Percentiles rank a stretch among this genome's conserved stretches.
Conservation (phyloP, 2,888 invertebrate genomes). For the Baccha elongata region DNA sequence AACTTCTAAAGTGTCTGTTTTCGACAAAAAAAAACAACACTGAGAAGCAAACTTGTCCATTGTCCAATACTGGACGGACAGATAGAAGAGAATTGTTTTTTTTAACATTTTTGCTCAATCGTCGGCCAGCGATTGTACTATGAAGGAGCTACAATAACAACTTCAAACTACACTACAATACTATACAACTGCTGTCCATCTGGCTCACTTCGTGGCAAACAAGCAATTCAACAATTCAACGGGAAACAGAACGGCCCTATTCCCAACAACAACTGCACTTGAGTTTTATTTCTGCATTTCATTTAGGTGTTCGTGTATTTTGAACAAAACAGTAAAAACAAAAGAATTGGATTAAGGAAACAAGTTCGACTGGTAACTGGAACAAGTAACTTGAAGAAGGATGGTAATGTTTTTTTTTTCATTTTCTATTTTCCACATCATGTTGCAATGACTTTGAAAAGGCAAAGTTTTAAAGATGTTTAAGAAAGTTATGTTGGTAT, state of each 20-base stretch:
- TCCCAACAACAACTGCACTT: constrained; percentile 51
- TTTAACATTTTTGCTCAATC: constrained; percentile 31
- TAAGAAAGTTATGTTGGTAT: no score
- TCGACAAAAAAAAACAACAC: constrained; percentile 27
- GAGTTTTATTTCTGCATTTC: constrained; percentile 65
- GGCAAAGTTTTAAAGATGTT: background rate
- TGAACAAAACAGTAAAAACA: constrained; percentile 53
- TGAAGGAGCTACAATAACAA: constrained; percentile 25
- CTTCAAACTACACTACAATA: constrained; percentile 6
- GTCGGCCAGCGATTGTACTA: constrained; percentile 35
- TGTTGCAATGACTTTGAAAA: constrained; percentile 13
- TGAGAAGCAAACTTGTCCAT: constrained; percentile 42
- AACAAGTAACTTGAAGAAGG: constrained; percentile 39
- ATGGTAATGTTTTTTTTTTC: constrained; percentile 5
- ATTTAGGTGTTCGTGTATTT: constrained; percentile 49
- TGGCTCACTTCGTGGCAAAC: constrained; percentile 53
- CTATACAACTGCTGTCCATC: constrained; percentile 1
- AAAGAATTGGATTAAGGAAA: constrained; percentile 71
- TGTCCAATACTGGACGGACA: constrained; percentile 47
- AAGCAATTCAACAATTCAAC: constrained; percentile 52
- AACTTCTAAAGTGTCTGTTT: constrained; percentile 60
- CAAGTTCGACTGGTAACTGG: constrained; percentile 64
- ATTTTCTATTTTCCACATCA: constrained; percentile 1
- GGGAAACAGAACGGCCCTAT: constrained; percentile 35
- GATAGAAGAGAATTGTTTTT: constrained; percentile 10